Base-by-base conservation (phyloP, 2,888 invertebrate genomes). In the Epistrophe eligans region DNA sequence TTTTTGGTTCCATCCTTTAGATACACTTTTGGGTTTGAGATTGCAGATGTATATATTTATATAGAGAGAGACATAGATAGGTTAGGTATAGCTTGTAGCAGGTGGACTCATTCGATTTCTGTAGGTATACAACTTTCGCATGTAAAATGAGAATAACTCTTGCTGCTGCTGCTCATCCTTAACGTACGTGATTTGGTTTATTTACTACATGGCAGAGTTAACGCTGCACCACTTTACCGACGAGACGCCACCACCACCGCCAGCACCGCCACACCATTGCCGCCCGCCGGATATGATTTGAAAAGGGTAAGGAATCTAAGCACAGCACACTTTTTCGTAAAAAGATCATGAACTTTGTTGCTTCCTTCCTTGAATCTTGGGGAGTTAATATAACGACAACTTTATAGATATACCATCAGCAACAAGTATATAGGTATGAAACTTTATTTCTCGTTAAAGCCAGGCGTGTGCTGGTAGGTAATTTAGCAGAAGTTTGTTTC, bases 101-200 rank as follows among this genome's bases (percentile, higher is more conserved):
- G 79, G 71, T 80, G 80, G 71, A 60, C 70, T 84, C n/a, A 70
- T 62, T 67, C 58, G 72, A 77, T 70, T 32, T 55, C n/a, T 74
- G 10, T 32, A 35, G 9, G 35, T 35, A 24, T 24, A 40, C 17
- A 19, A 52, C 6, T 74, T 70, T 57, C 35, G 50, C 50, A 77
- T 79, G 77, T 73, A 52, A 32, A 84, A 66, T 64, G 76, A 48
- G 19, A 67, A 80, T 79, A 80, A 80, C 52, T 79, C 66, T 66
- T 76, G 50, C 43, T 79, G 24, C 24, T 24, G 57, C 57, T 71
- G 43, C 60, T 80, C 76, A 76, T 77, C 76, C 80, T 17, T 45
- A 60, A 55, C 71, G 72, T 72, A 84, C 84, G 84, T 84, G 84
- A 66, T 76, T 84, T 84, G 84, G 80, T 76, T 84, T 76, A 84